Evolutionary conservation across 2,113 vertebrate species (phyloP).

Genomic region (Sinocyclocheilus anophthalmus): DNA sequence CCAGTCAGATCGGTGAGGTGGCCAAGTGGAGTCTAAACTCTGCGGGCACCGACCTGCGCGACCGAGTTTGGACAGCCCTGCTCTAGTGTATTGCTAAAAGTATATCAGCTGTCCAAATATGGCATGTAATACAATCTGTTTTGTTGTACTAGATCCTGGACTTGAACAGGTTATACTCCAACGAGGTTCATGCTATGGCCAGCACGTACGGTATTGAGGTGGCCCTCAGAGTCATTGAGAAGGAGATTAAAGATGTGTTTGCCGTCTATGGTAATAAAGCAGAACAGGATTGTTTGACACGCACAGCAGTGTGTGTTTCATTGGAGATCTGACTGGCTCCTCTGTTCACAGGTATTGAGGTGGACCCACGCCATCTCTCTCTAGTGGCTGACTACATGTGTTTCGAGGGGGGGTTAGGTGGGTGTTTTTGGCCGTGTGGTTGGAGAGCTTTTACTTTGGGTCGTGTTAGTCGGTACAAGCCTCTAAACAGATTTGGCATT

Average conservation of each 20-base stretch:
- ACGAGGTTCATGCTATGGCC: slow-evolving; percentile 95
- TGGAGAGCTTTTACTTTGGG: too few species aligned
- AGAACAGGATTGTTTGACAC: not conserved
- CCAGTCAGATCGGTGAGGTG: too few species aligned
- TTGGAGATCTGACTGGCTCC: not conserved
- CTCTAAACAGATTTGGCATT: slow-evolving; percentile 88
- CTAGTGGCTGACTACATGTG: slow-evolving; percentile 99
- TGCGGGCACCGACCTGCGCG: too few species aligned
- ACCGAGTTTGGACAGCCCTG: too few species aligned
- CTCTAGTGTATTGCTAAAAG: not conserved
- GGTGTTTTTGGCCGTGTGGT: too few species aligned
- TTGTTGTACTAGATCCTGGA: slow-evolving; percentile 80
- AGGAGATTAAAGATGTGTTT: slow-evolving; percentile 98
- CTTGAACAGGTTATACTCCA: slow-evolving; percentile 87
- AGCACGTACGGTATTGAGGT: slow-evolving; percentile 92
- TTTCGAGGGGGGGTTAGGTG: slow-evolving; percentile 88
- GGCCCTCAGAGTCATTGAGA: slow-evolving; percentile 90
- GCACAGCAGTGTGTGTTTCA: not conserved
- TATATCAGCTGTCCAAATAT: not conserved
- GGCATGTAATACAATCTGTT: not conserved
- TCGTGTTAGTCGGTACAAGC: too few species aligned
- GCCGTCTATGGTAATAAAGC: slow-evolving; percentile 88
- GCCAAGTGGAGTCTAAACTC: too few species aligned
- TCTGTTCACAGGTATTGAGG: slow-evolving; percentile 81
- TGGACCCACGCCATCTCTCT: slow-evolving; percentile 94